Evolutionary conservation across 1,140 invertebrate species (phyloP).

Genomic region (Myzus persicae): DNA sequence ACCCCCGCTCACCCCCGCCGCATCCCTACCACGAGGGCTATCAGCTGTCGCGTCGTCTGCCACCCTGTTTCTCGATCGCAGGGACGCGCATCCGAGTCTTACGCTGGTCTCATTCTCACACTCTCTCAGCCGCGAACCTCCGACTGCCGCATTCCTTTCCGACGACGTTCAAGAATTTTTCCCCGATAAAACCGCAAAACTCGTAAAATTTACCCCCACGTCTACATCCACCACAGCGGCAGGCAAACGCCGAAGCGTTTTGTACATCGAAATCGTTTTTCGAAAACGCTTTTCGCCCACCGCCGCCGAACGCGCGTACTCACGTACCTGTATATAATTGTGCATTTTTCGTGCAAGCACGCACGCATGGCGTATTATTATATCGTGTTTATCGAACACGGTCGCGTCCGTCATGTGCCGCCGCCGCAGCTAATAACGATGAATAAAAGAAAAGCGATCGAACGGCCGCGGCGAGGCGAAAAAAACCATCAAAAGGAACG

Average conservation of each 20-base stretch:
- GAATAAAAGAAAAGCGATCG: background rate
- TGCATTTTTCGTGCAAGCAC: background rate
- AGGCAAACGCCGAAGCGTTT: background rate
- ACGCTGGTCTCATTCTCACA: background rate
- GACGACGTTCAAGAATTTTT: background rate
- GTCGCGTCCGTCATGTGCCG: background rate
- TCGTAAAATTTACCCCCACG: background rate
- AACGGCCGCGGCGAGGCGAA: background rate
- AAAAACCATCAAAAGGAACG: slow-evolving; percentile 5
- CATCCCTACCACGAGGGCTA: background rate
- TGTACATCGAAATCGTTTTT: background rate
- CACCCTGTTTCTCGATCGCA: background rate
- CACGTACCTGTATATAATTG: background rate
- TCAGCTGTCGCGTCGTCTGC: background rate
- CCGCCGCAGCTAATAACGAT: background rate
- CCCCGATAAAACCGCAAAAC: background rate
- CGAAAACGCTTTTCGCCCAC: background rate
- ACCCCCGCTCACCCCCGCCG: too few species aligned
- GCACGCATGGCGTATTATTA: background rate
- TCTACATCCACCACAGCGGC: too few species aligned
- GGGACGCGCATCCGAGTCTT: background rate
- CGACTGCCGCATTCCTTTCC: background rate
- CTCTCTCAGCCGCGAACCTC: too few species aligned
- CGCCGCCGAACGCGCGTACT: background rate
- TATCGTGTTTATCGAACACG: slow-evolving; percentile 7